A percentile compares a stretch with the other conserved stretches of the same genome.
These are phyloP conservation scores for Nomada lathburiana DNA, from an alignment of 2,888 invertebrate genomes.

Conservation along the genomic window DNA sequence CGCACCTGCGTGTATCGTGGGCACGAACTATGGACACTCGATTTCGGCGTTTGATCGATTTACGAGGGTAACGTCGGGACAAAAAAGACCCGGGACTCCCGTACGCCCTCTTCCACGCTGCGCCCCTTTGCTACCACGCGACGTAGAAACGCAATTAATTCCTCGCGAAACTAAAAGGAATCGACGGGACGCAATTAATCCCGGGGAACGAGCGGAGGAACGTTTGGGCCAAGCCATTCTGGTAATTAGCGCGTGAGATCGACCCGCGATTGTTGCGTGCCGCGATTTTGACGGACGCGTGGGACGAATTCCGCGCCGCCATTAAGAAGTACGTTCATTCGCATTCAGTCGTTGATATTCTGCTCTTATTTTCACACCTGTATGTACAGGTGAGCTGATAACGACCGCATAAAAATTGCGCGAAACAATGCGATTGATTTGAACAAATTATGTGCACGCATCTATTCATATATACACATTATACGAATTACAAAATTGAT, in stretches of 20 bases:
- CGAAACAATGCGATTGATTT: too few species aligned
- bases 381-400: too few species aligned
- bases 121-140: constrained; percentile 48
- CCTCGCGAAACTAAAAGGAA: constrained; percentile 67
- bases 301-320: neutral
- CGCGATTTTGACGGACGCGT: constrained; percentile 13
- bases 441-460: too few species aligned
- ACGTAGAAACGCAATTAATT: constrained; percentile 72
- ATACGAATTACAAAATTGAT: too few species aligned
- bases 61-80: constrained; percentile 67
- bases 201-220: constrained; percentile 57
- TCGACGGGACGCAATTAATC: constrained; percentile 69
- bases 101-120: neutral
- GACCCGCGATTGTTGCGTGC: constrained; percentile 40
- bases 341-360: neutral
- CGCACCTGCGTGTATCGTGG: constrained; percentile 39
- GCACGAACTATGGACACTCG: constrained; percentile 67
- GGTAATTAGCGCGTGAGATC: constrained; percentile 65
- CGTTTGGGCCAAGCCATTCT: constrained; percentile 57
- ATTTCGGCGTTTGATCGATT: constrained; percentile 76
- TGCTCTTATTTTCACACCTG: too few species aligned
- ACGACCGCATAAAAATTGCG: too few species aligned
- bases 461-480: too few species aligned
- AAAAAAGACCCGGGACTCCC: constrained; percentile 46
- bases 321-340: neutral